Conservation (phyloP, 2,888 invertebrate genomes). For the Anagyrus pseudococci region DNA sequence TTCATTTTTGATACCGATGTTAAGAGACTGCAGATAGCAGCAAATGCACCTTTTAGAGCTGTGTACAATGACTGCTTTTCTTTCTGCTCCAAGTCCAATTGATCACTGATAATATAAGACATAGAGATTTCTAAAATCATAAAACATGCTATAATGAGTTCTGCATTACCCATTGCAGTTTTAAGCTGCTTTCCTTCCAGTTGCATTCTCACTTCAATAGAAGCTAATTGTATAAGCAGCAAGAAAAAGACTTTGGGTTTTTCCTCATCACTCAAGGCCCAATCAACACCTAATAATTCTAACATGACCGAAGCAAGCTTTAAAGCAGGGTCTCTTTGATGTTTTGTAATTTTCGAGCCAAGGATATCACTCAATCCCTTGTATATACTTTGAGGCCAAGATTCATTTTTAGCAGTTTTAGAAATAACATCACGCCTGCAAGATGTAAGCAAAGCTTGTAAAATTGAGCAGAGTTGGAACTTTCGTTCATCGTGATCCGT, state of each 20-base stretch:
- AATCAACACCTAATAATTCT: conserved; percentile 83
- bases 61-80: conserved; percentile 91
- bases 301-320: conserved; percentile 82
- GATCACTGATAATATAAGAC: conserved; percentile 80
- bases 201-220: conserved; percentile 94
- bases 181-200: conserved; percentile 86
- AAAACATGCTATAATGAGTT: conserved; percentile 83
- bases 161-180: conserved; percentile 77
- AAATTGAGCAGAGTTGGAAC: conserved; percentile 84
- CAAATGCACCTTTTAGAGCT: conserved; percentile 87
- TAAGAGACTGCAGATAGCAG: conserved; percentile 78
- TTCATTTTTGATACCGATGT: conserved; percentile 77
- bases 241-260: conserved; percentile 84
- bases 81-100: conserved; percentile 84
- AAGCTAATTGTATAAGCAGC: conserved; percentile 82
- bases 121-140: conserved; percentile 81
- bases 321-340: conserved; percentile 88
- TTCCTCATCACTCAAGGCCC: conserved; percentile 81
- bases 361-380: conserved; percentile 85
- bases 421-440: conserved; percentile 73
- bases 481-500: conserved; percentile 88
- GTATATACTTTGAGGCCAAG: conserved; percentile 83
- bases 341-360: conserved; percentile 84
- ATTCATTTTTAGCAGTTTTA: conserved; percentile 72
- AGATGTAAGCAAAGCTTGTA: conserved; percentile 77